These are phyloP conservation scores for Antidorcas marsupialis DNA, from an alignment of 2,113 vertebrate genomes.

Conservation along the genomic window DNA sequence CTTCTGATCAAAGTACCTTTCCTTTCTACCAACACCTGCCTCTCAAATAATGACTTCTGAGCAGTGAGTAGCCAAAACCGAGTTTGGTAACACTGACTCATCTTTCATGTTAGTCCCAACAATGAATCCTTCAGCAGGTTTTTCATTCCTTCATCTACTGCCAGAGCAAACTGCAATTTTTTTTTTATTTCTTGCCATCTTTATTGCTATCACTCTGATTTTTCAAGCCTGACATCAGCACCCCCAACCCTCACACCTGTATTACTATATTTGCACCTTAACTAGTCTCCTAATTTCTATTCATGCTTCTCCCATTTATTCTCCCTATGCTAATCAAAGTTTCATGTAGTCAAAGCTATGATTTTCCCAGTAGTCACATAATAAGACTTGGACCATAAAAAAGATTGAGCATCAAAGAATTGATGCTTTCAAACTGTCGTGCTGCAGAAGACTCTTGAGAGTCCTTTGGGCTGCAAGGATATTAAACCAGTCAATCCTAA, in stretches of 20 bases:
- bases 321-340: not conserved
- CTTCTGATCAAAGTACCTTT: not conserved
- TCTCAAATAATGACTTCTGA: not conserved
- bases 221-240: not conserved
- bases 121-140: not conserved
- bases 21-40: not conserved
- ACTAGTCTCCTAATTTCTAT: not conserved
- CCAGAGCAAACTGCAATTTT: too few relatives aligned
- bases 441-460: not conserved
- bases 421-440: not conserved
- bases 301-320: not conserved
- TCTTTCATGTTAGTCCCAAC: not conserved
- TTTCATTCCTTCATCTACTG: not conserved
- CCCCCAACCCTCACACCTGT: fast-evolving
- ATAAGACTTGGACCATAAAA: not conserved
- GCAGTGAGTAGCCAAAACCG: not conserved
- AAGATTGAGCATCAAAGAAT: not conserved
- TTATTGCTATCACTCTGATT: not conserved
- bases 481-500: not conserved
- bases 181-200: not conserved
- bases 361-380: not conserved
- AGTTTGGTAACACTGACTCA: not conserved
- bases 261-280: not conserved
- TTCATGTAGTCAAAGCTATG: not conserved
- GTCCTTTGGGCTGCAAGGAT: not conserved